Evolutionary conservation across 1,140 invertebrate species (phyloP).

Genomic region (Subanguina moxae): DNA sequence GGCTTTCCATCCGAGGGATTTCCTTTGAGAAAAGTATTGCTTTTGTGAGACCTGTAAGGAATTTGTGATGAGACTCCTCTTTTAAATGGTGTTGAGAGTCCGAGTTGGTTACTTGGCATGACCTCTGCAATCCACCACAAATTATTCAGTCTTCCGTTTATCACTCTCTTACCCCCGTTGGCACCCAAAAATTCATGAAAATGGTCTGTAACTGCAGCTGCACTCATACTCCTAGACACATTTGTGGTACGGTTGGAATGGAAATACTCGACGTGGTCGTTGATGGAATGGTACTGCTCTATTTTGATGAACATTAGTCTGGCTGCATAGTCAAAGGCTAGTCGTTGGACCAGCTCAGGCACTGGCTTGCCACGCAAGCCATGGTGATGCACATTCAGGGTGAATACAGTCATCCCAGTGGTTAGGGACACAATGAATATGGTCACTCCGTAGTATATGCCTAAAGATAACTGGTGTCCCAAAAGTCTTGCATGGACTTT

Average conservation of each 20-base stretch:
- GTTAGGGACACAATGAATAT: constrained; percentile 84
- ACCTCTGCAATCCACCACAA: not conserved
- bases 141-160: no score
- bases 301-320: constrained; percentile 63
- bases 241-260: not conserved
- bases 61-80: not conserved
- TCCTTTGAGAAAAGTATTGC: not conserved
- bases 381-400: constrained; percentile 78
- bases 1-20: not conserved
- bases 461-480: no score
- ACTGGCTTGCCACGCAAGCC: constrained; percentile 75
- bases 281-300: constrained; percentile 58
- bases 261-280: constrained; percentile 51
- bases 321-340: constrained; percentile 67
- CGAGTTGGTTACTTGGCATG: not conserved
- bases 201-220: no score
- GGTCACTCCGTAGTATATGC: constrained; percentile 81
- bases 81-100: not conserved
- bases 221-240: not conserved
- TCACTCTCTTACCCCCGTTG: no score
- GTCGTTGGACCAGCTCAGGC: constrained; percentile 68
- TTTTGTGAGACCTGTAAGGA: not conserved
- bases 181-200: no score
- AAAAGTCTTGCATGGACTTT: no score
- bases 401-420: constrained; percentile 72